Percentiles rank a stretch among this genome's conserved stretches.
Conservation (phyloP, 2,113 vertebrate species). For the Morone chrysops region DNA sequence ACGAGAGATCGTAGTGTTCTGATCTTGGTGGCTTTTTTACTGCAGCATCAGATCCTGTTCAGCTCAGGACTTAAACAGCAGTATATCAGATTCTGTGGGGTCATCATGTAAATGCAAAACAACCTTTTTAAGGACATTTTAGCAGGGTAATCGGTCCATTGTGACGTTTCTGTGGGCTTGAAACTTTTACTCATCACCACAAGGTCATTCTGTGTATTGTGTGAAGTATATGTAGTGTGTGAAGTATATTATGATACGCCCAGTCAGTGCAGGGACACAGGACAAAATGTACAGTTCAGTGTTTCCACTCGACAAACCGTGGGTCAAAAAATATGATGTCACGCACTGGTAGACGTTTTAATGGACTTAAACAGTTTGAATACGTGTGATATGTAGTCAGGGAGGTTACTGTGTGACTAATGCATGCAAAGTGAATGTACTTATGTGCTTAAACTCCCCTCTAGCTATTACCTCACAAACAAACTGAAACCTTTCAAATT, state of each 20-base stretch:
- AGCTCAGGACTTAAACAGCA: conserved; percentile 33
- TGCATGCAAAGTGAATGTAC: neutral
- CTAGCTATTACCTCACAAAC: neutral
- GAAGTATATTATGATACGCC: neutral
- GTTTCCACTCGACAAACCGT: neutral
- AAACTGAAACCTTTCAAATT: neutral
- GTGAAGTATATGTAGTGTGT: too few relatives aligned
- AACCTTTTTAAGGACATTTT: conserved; percentile 39
- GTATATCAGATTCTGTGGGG: conserved; percentile 69
- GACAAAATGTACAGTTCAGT: neutral
- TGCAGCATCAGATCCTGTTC: conserved; percentile 41
- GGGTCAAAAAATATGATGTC: neutral
- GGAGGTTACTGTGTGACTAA: neutral
- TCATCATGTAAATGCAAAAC: conserved; percentile 62
- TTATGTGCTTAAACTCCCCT: neutral
- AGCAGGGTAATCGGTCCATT: neutral
- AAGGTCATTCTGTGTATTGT: neutral
- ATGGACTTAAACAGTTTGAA: neutral
- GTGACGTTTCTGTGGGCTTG: neutral
- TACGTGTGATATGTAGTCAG: neutral
- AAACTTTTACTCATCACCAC: neutral
- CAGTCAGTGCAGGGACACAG: neutral
- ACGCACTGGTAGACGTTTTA: neutral
- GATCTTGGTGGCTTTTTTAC: conserved; percentile 2
- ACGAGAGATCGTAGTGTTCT: neutral